These are phyloP conservation scores for Paraescarpia echinospica DNA, from an alignment of 1,140 invertebrate genomes.

Conservation along the genomic window DNA sequence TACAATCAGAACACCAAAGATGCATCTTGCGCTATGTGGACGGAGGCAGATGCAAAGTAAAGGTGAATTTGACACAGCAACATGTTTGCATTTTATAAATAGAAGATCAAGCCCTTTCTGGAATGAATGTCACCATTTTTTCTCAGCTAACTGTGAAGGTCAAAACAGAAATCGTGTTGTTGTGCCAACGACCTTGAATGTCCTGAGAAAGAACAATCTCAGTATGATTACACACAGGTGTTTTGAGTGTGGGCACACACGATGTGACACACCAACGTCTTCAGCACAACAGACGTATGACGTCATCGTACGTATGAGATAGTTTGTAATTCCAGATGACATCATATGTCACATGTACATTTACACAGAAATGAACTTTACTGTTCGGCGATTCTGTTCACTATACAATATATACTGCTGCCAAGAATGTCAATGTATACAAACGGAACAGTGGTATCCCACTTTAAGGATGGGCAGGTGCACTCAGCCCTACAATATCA, in stretches of 20 bases:
- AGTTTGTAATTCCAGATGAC: too few species aligned
- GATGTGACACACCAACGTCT: too few species aligned
- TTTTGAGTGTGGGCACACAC: conserved; percentile 32
- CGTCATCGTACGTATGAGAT: too few species aligned
- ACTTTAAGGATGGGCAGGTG: not conserved
- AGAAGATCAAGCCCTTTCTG: not conserved
- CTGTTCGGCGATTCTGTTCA: conserved; percentile 33
- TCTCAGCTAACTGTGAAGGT: conserved; percentile 32
- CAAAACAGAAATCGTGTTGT: conserved; percentile 33
- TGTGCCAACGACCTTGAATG: conserved; percentile 17
- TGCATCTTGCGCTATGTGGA: conserved; percentile 31
- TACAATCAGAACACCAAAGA: conserved; percentile 23
- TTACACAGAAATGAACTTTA: too few species aligned
- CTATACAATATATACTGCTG: conserved; percentile 25
- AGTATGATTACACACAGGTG: conserved; percentile 31
- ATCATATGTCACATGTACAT: too few species aligned
- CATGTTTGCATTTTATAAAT: conserved; percentile 27
- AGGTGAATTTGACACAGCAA: conserved; percentile 30
- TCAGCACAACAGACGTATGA: too few species aligned
- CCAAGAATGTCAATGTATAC: conserved; percentile 28
- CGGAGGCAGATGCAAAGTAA: conserved; percentile 27
- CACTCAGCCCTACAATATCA: not conserved
- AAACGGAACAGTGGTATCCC: conserved; percentile 19
- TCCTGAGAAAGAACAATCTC: conserved; percentile 7
- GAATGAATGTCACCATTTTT: conserved; percentile 22